A percentile compares a stretch with the other conserved stretches of the same genome.
Conservation (phyloP, 2,113 vertebrate genomes). For the Sarotherodon lohbergeri region DNA sequence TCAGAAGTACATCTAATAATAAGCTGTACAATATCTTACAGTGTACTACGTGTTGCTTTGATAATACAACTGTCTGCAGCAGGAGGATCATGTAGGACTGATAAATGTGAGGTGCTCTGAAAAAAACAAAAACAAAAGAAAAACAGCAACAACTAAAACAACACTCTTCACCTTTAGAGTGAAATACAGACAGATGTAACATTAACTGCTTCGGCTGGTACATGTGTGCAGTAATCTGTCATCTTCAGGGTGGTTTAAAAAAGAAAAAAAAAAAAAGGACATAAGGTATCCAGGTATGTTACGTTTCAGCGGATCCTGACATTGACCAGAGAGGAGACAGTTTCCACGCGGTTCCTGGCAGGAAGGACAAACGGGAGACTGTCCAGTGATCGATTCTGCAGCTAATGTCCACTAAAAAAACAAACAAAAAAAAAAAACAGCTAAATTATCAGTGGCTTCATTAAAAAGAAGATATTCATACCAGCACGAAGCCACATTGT, state of each 20-base stretch:
- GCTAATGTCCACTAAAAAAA: background rate
- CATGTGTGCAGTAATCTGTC: background rate
- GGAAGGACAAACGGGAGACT: background rate
- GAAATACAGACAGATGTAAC: background rate
- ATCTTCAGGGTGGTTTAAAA: background rate
- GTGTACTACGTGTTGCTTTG: conserved; percentile 39
- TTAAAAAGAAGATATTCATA: background rate
- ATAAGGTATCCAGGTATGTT: background rate
- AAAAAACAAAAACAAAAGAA: background rate
- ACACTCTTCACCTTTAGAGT: background rate
- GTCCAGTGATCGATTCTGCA: background rate
- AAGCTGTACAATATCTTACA: conserved; percentile 65
- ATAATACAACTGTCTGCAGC: conserved; percentile 43
- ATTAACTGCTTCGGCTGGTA: background rate
- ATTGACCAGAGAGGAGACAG: background rate
- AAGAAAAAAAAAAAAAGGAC: background rate
- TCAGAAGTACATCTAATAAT: conserved; percentile 60
- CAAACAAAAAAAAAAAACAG: background rate
- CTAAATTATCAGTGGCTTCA: background rate
- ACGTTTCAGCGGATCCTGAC: background rate
- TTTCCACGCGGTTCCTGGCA: background rate
- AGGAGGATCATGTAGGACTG: background rate
- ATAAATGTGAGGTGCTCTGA: background rate
- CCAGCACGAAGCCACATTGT: background rate
- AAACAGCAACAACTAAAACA: background rate